Evolutionary conservation across 2,888 invertebrate genomes (phyloP).

Genomic region (Myathropa florea): DNA sequence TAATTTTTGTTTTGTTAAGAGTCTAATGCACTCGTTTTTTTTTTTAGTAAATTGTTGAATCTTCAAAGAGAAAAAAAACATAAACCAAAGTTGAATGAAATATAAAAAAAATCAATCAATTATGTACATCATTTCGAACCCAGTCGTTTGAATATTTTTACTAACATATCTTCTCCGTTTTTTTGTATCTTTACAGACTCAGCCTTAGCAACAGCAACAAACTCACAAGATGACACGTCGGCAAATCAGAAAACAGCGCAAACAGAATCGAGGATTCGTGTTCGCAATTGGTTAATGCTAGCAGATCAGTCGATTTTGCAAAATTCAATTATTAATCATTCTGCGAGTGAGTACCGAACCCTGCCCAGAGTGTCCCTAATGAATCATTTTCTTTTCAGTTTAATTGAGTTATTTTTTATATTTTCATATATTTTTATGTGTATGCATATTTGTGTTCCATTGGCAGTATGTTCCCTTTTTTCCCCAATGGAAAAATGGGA

Average conservation of each 20-base stretch:
- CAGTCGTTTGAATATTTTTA: background rate
- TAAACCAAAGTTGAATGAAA: background rate
- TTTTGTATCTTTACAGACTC: slow-evolving; percentile 6
- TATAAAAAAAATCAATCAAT: background rate
- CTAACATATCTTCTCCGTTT: slow-evolving; percentile 35
- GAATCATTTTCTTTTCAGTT: slow-evolving; percentile 8
- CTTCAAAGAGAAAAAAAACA: background rate
- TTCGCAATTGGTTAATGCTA: slow-evolving; percentile 80
- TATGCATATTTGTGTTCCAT: background rate
- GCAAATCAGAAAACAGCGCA: slow-evolving; percentile 58
- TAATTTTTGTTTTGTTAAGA: slow-evolving; percentile 16
- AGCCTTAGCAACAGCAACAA: background rate
- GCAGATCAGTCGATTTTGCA: slow-evolving; percentile 79
- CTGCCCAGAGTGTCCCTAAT: background rate
- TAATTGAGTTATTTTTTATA: background rate
- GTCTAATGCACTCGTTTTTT: background rate
- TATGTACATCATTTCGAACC: background rate
- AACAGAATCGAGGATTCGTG: slow-evolving; percentile 78
- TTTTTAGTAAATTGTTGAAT: slow-evolving; percentile 44
- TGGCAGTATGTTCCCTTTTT: background rate
- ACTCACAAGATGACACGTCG: slow-evolving; percentile 10
- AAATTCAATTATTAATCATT: slow-evolving; percentile 72
- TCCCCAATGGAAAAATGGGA: slow-evolving; percentile 16
- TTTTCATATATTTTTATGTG: slow-evolving; percentile 12
- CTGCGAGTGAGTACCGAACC: slow-evolving; percentile 64